Evolutionary conservation across 2,888 invertebrate genomes (phyloP), one percentile per base, ranked within the genome.

Genomic region (Trissoscelio sp.): DNA sequence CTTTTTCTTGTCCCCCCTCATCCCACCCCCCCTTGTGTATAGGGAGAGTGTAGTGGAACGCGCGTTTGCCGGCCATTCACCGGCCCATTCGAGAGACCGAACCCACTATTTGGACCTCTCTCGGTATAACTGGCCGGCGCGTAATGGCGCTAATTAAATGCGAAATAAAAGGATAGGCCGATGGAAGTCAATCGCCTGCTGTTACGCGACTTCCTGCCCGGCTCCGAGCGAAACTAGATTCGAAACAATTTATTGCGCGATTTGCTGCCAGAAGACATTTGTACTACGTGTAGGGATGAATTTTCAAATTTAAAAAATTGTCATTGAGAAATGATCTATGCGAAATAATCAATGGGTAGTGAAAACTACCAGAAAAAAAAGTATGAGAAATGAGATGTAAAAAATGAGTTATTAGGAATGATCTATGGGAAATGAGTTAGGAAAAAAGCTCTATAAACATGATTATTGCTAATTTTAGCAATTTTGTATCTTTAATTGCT

Each of bases 81-180:
- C 79, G 67, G 62, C 64, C 69, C 55, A 70, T 70, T 77, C 62
- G 77, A 67, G 51, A 69, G 75, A 78, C 74, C 74, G 79, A 73
- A 72, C 73, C 73, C 79, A 73, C 73, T 73, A 62, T 79, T 79
- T 73, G 66, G 79, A 53, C 24, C 72, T 64, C 72, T 64, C 73
- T 66, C 53, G 66, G 67, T 58, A 62, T 67, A 67, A 73, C 67
- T 69, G 69, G 34, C 55, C 74, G 44, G 48, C 48, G 62, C 39
- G 79, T 74, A 83, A 84, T 83, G 78, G 81, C 78, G 85, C 83
- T 86, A 85, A 86, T 86, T 85, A 86, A 86, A 83, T 83, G 82
- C 84, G 83, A 84, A 85, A 83, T 83, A 81, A 81, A 84, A 83
- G 69, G 79, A 81, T 80, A 80, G 79, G 80, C 70, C 69, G 79